Evolutionary conservation across 2,797 vertebrate species (phyloP), one percentile per base, ranked within the genome.

Genomic region (Myotis planiceps): DNA sequence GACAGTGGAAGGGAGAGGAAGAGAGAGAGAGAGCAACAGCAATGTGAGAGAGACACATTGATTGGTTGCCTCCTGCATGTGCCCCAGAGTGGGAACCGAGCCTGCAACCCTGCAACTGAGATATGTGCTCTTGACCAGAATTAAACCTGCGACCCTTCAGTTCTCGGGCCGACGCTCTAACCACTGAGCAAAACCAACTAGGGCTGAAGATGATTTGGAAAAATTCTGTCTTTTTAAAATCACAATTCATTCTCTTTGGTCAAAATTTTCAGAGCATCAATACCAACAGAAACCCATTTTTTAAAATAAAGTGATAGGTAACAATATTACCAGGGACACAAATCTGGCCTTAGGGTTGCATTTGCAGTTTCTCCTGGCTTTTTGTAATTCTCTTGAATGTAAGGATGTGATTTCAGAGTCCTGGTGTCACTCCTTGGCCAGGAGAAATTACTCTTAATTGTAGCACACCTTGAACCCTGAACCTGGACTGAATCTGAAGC

Each of bases 181-280:
- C 27, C 58, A 29, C 27, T 60, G 58, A 60, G 58, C 58, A 25
- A 60, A 29, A 60, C 58, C 5, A 83, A 58, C 87, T 60, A 89
- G 66, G 95, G 51, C 79, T 39, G 55, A 84, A 87, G 42, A 58
- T 51, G 63, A 84, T 34, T 85, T 90, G 32, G 34, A 66, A 79
- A 69, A 51, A 82, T 37, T 68, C 12, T 83, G 8, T 49, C 49
- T 69, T 94, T 84, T 85, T 42, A 18, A 95, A 95, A 90, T 96
- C 18, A 34, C 15, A 32, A 12, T 72, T 72, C 10, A 51, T 88
- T 92, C 32, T 74, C 84, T 89, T 92, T 84, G 1, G 34, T 80
- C 9, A 88, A 69, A 68, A 60, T 0, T 89, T 90, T 71, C 25
- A 49, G 39, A 90, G 23, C 8, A 55, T 58, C 58, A 60, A n/a